phyloP scores from a whole-genome alignment of 2,797 vertebrate genomes.

The Peromyscus nudipes region DNA sequence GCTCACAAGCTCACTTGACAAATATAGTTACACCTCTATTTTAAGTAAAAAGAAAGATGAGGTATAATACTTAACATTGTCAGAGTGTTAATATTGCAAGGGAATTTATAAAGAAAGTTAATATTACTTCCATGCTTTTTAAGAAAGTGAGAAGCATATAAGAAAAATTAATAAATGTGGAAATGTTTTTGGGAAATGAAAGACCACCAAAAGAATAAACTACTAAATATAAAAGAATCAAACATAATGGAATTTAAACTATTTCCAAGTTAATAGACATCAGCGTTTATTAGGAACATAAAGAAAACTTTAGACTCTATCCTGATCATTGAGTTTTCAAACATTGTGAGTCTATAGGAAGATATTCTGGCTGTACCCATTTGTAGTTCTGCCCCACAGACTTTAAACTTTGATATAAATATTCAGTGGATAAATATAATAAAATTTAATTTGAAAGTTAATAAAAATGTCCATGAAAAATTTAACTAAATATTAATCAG shows the following conservation, averaged over 20 bases:
- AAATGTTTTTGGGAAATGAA: not conserved
- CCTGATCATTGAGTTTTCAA: not conserved
- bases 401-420: not conserved
- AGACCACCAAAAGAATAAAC: not conserved
- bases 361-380: accelerated
- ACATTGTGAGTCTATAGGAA: not conserved
- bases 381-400: not conserved
- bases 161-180: not conserved
- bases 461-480: not conserved
- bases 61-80: not conserved
- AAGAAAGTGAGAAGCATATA: not conserved
- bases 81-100: not conserved
- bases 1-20: not conserved
- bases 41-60: not conserved
- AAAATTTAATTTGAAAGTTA: not conserved
- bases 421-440: not conserved
- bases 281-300: not conserved
- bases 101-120: not conserved
- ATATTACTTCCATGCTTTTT: not conserved
- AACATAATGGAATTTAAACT: not conserved
- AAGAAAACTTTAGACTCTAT: not conserved
- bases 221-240: not conserved
- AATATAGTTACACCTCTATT: not conserved
- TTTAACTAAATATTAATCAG: not conserved
- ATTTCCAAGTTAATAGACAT: not conserved